Evolutionary conservation across 2,888 invertebrate species (phyloP).

Genomic region (Tanypteryx hageni): DNA sequence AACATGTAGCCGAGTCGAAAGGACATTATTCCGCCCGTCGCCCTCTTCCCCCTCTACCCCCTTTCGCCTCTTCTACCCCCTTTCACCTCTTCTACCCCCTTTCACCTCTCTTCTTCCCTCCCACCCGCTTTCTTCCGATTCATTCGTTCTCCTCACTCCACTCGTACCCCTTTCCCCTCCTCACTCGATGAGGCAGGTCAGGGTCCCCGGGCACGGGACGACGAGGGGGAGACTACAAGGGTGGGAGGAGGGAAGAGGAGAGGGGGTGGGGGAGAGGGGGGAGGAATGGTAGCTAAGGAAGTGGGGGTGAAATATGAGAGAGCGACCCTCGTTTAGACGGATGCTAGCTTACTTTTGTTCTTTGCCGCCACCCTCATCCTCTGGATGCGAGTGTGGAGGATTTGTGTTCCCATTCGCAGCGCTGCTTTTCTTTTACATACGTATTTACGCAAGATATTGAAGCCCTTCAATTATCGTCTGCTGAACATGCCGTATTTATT

Average conservation of each 20-base stretch:
- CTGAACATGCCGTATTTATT: no score
- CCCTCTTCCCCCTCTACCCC: neutral
- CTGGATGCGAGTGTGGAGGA: neutral
- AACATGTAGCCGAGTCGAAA: no score
- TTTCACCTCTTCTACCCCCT: neutral
- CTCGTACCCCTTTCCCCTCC: conserved; percentile 66
- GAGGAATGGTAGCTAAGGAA: neutral
- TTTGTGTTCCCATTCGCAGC: no score
- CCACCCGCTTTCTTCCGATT: conserved; percentile 50
- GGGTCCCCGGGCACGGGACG: conserved; percentile 27
- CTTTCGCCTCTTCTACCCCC: neutral
- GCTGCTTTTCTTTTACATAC: no score
- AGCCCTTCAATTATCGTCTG: no score
- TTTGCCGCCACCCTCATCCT: neutral
- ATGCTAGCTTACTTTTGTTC: neutral
- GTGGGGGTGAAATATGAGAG: conserved; percentile 29
- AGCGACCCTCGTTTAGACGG: conserved; percentile 6
- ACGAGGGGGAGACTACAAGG: conserved; percentile 65
- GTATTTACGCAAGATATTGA: no score
- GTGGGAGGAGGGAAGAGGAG: no score
- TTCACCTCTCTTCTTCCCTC: neutral
- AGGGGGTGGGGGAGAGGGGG: neutral
- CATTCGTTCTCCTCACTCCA: conserved; percentile 65
- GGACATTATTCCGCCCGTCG: no score
- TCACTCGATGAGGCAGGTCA: conserved; percentile 54